Evolutionary conservation across 2,797 vertebrate genomes (phyloP).

Genomic region (Rhynchonycteris naso): DNA sequence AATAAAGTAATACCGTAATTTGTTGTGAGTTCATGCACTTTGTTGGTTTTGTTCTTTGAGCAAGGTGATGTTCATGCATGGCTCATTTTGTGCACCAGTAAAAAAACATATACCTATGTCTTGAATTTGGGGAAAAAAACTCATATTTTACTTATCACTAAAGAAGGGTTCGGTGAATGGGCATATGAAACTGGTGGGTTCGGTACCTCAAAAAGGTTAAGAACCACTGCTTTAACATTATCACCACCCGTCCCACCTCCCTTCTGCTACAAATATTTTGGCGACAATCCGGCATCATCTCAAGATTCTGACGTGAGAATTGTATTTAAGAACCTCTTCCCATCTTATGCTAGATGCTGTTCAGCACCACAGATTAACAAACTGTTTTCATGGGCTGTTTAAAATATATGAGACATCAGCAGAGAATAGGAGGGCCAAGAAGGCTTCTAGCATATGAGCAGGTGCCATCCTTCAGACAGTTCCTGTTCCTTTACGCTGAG

Average conservation of each 20-base stretch:
- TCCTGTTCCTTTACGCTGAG: background rate
- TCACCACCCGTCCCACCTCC: background rate
- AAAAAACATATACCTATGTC: no score
- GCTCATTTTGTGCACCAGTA: no score
- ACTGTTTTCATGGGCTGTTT: background rate
- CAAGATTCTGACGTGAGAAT: slow-evolving; percentile 19
- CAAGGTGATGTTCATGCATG: no score
- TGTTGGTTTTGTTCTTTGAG: no score
- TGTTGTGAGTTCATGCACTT: no score
- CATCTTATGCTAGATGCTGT: slow-evolving; percentile 14
- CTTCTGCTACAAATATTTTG: background rate
- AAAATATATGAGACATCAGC: background rate
- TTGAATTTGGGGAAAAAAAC: no score
- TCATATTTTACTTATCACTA: no score
- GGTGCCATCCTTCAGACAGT: background rate
- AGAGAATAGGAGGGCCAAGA: background rate
- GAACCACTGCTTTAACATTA: background rate
- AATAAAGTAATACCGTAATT: no score
- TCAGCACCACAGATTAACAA: slow-evolving; percentile 6
- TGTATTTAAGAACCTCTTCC: background rate
- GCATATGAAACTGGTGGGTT: no score
- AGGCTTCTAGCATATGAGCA: background rate
- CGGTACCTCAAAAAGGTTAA: no score
- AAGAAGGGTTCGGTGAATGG: no score
- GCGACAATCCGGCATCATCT: background rate